Evolutionary conservation across 2,113 vertebrate species (phyloP).

Genomic region (Calyptommatus sinebrachiatus): DNA sequence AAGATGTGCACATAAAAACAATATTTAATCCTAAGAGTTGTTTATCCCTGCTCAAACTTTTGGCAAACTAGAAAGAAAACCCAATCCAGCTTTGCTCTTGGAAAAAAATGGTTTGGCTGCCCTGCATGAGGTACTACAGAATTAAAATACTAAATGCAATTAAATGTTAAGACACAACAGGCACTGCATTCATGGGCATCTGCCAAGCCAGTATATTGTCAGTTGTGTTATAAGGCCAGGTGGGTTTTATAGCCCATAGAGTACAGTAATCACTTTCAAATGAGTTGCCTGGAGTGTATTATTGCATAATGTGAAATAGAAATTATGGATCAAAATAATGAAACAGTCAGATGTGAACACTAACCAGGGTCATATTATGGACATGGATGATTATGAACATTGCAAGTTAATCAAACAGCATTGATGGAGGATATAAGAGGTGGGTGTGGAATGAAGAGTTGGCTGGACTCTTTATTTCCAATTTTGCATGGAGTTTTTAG

Average conservation of each 20-base stretch:
- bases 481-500: not conserved
- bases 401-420: conserved; percentile 11
- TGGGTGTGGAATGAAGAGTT: not conserved
- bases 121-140: conserved; percentile 42
- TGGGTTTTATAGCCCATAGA: conserved; percentile 58
- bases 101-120: conserved; percentile 40
- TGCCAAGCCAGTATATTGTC: conserved; percentile 57
- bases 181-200: conserved; percentile 59
- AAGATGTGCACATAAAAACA: too few species aligned
- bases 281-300: conserved; percentile 54
- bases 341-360: conserved; percentile 35
- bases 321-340: conserved; percentile 59
- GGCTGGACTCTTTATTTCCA: not conserved
- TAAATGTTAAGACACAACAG: conserved; percentile 55
- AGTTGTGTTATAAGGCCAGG: conserved; percentile 51
- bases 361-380: conserved; percentile 40
- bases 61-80: conserved; percentile 8
- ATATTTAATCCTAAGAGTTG: too few species aligned
- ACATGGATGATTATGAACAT: conserved; percentile 37
- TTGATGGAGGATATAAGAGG: not conserved
- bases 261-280: conserved; percentile 59
- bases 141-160: conserved; percentile 63
- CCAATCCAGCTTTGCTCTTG: conserved; percentile 31
- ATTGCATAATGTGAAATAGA: conserved; percentile 51
- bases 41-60: not conserved